Base-by-base conservation (phyloP, 1,140 invertebrate species). In the Drosophila simulans region DNA sequence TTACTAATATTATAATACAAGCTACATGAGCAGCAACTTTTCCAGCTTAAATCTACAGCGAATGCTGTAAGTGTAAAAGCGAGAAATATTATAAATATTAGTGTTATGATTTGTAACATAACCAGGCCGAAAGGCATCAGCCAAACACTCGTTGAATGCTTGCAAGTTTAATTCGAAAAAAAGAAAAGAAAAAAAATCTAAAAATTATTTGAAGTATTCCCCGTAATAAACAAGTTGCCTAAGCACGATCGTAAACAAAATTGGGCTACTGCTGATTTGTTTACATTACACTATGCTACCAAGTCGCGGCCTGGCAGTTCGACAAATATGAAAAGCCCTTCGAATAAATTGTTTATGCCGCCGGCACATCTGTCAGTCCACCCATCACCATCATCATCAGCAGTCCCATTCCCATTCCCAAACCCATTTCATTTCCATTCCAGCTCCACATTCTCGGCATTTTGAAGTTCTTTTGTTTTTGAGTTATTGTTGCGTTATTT, bases 351-450 rank as follows among this genome's bases (percentile, higher is more conserved):
- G 83, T 88, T 88, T 88, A 88, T 88, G 64, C 78, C 73, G 72
- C 79, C 64, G 54, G 51, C 84, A 56, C 84, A 88, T 88, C 83
- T 88, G 83, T 89, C 83, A 88, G 83, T 53, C 86, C 55, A 60
- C 51, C 79, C 82, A 86, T 88, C 83, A 76, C n/a, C 65, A 69
- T 55, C 69, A 70, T 69, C 66, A 57, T 69, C 51, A 48, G 37
- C n/a, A 39, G 39, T 68, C 37, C 55, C 43, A 46, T 46, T 5
- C 4, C 54, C 27, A 27, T 27, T 27, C 0, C 27, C 27, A 10
- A 8, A 2, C 27, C 4, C 55, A 42, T 40, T 11, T 45, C 39
- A n/a, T 25, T 27, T 11, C 10, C 64, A 25, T 49, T 12, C 27
- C 43, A 39, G 51, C 43, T 13, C 39, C 27, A 48, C 40, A 48